Percentiles rank a stretch among this genome's conserved stretches.
Evolutionary conservation across 2,888 invertebrate species (phyloP).

Genomic region (Flabesymbios commensalis): DNA sequence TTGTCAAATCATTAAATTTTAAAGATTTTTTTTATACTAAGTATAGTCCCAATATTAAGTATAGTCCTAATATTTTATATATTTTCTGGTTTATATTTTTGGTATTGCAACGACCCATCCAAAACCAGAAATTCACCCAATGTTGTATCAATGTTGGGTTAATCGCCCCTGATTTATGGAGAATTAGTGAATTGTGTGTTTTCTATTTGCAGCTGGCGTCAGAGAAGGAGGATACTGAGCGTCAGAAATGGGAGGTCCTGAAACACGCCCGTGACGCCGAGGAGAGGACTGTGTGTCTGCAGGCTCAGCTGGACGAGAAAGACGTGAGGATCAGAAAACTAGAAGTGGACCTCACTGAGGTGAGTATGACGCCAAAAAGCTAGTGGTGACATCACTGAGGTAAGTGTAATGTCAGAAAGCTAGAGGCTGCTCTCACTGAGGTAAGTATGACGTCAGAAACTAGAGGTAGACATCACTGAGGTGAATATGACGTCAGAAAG

Average conservation of each 20-base stretch:
- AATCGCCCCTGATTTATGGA: too few species aligned
- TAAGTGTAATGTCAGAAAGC: too few species aligned
- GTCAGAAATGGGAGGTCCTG: constrained; percentile 85
- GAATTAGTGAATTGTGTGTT: background rate
- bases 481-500: constrained; percentile 78
- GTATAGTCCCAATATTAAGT: too few species aligned
- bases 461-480: constrained; percentile 64
- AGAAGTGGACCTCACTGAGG: constrained; percentile 75
- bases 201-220: constrained; percentile 64
- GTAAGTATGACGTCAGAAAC: too few species aligned
- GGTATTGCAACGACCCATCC: background rate
- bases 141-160: too few species aligned
- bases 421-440: too few species aligned
- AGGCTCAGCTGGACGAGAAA: constrained; percentile 83
- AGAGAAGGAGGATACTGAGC: constrained; percentile 76
- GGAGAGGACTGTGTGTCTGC: constrained; percentile 81
- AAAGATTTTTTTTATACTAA: too few species aligned
- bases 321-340: constrained; percentile 85
- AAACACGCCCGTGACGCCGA: constrained; percentile 89
- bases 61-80: too few species aligned
- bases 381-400: too few species aligned
- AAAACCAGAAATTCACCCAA: too few species aligned
- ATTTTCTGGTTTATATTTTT: background rate
- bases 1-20: too few species aligned
- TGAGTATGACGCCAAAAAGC: too few species aligned